These are phyloP conservation scores for Natrix natrix DNA, from an alignment of 2,797 vertebrate species.

Conservation along the genomic window DNA sequence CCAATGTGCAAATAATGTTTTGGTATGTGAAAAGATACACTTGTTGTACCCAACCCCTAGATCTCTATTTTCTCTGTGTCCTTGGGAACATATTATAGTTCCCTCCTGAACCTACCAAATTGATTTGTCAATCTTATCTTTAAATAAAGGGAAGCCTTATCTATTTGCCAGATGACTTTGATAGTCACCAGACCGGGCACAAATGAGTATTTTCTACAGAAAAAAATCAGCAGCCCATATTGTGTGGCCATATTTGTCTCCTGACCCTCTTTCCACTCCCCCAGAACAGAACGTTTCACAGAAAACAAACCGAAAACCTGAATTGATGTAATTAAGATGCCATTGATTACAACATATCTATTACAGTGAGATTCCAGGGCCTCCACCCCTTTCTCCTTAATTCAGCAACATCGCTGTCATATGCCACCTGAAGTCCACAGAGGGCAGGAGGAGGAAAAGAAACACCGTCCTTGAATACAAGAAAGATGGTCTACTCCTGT, in stretches of 20 bases:
- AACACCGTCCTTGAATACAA: background rate
- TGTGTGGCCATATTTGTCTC: background rate
- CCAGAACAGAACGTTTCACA: background rate
- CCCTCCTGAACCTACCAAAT: background rate
- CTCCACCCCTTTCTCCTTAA: background rate
- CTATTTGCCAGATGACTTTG: constrained; percentile 11
- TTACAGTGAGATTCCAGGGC: background rate
- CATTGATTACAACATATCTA: background rate
- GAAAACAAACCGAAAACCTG: background rate
- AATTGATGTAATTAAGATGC: background rate
- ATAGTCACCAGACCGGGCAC: rapidly evolving
- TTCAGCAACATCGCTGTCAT: background rate
- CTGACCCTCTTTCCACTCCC: background rate
- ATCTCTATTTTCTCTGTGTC: background rate
- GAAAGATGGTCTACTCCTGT: background rate
- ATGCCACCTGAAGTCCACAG: background rate
- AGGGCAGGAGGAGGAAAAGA: background rate
- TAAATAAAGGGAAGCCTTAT: background rate
- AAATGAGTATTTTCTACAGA: background rate
- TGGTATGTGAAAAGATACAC: background rate
- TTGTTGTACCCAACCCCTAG: background rate
- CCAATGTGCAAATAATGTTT: background rate
- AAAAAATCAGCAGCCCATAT: background rate
- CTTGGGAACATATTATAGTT: background rate
- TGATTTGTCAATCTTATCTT: constrained; percentile 14